Base-by-base conservation (phyloP, 1,140 invertebrate genomes). In the Rhagoletis zephyria region DNA sequence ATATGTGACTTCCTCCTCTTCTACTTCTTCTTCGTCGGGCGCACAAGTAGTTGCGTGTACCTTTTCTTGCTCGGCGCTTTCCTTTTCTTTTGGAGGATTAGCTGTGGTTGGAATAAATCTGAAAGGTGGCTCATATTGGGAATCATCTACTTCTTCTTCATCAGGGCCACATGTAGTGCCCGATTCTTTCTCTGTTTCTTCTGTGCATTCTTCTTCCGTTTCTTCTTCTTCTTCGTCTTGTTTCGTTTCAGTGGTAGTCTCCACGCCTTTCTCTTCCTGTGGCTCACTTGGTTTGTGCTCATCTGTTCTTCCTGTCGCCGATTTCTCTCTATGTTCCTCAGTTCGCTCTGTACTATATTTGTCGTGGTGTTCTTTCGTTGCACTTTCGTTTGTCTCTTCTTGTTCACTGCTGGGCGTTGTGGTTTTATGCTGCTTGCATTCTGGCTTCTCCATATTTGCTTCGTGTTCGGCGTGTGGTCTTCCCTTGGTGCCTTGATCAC, bases 131-230 rank as follows among this genome's bases (percentile, higher is more conserved):
- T 12, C 4, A 63, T 16, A 63, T 4, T 9, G 12, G 16, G 10
- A 4, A 4, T 63, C 61, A 2, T 45, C 67, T 74, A 74, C 67
- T 74, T 74, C 67, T 74, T 74, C 67, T 10, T 74, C 67, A 12
- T 74, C 67, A 14, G 67, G 67, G 48, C 1, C 67, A 74, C 67
- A 74, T n/a, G 67, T 74, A 12, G 61, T 63, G 1, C 51, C 10
- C 51, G 51, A 56, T 2, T 56, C 10, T 56, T 10, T 3, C 5
- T 56, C 10, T 56, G 51, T 56, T 56, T 56, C 5, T 1, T 56
- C 51, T 0, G 0, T 56, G 10, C 51, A 5, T 56, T 56, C 4
- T 4, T 63, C 12, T 63, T 63, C n/a, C n/a, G 16, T 14, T 63
- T 63, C 45, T 7, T 48, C 16, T 14, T 56, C 74, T 48, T 74